These are phyloP conservation scores for Corythoichthys haematopterus DNA, from an alignment of 2,113 vertebrate genomes.

Conservation along the genomic window DNA sequence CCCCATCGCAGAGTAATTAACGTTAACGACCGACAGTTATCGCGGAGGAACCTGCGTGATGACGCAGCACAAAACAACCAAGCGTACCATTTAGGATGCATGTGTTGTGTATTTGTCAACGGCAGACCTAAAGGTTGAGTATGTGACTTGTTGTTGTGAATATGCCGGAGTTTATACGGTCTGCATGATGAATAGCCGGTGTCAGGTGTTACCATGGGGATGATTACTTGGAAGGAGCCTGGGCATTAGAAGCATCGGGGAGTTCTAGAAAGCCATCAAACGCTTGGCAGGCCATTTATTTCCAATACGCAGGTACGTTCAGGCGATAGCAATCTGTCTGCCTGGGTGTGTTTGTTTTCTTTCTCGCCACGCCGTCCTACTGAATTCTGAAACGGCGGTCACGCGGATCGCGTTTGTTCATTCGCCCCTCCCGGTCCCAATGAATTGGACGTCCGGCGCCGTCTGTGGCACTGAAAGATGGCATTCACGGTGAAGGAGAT, in stretches of 20 bases:
- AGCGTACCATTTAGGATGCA: conserved; percentile 31
- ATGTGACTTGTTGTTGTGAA: conserved; percentile 56
- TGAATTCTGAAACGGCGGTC: conserved; percentile 48
- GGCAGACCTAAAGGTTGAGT: conserved; percentile 48
- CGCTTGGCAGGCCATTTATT: conserved; percentile 71
- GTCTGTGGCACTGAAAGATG: no score
- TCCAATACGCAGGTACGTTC: conserved; percentile 65
- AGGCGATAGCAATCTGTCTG: conserved; percentile 51
- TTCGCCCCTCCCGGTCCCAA: no score
- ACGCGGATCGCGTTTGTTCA: conserved; percentile 26
- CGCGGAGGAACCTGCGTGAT: conserved; percentile 30
- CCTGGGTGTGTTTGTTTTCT: conserved; percentile 27
- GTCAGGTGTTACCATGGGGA: conserved; percentile 73
- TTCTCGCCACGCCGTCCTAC: conserved; percentile 30
- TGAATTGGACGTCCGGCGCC: no score
- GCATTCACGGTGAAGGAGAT: no score
- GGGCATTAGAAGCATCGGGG: conserved; percentile 66
- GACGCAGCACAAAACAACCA: conserved; percentile 10
- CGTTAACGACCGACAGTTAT: conserved; percentile 49
- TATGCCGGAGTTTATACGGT: conserved; percentile 62
- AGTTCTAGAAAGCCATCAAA: conserved; percentile 68
- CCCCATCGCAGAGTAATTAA: conserved; percentile 46
- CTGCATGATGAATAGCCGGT: conserved; percentile 69
- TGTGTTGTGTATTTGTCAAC: conserved; percentile 56
- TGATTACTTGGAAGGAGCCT: conserved; percentile 69